Evolutionary conservation across 2,113 vertebrate genomes (phyloP).

Genomic region (Telmatochromis sp.): DNA sequence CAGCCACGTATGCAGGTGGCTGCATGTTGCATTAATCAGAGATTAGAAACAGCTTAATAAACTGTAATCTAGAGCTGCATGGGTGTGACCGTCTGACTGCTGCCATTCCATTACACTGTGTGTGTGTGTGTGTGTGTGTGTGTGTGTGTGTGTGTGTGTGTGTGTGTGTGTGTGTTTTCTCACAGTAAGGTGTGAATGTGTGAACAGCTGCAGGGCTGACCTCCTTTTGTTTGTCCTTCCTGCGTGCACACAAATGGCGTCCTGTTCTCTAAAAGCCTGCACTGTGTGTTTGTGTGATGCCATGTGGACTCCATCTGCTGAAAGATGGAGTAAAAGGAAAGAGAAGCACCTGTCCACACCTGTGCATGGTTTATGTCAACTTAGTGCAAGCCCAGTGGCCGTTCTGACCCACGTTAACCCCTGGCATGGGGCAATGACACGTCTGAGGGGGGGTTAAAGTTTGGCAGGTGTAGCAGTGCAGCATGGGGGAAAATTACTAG

Average conservation of each 20-base stretch:
- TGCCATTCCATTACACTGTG: background rate
- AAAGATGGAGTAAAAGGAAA: background rate
- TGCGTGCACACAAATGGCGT: background rate
- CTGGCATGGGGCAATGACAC: background rate
- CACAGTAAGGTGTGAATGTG: conserved; percentile 27
- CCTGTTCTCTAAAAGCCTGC: background rate
- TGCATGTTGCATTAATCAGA: background rate
- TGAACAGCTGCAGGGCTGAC: conserved; percentile 48
- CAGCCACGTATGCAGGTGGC: background rate
- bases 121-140: background rate
- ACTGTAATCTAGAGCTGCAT: background rate
- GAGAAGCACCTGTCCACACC: background rate
- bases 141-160: background rate
- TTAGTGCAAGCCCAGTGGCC: background rate
- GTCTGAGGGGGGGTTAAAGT: background rate
- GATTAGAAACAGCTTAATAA: background rate
- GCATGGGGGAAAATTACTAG: background rate
- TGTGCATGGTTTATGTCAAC: background rate
- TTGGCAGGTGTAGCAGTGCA: background rate
- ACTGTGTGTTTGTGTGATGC: background rate
- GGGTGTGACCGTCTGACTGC: background rate
- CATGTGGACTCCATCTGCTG: background rate
- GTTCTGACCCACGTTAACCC: background rate
- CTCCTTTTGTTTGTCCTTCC: background rate
- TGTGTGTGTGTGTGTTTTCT: background rate